Conservation (phyloP, 1,140 invertebrate genomes). For the Drosophila pseudoobscura region DNA sequence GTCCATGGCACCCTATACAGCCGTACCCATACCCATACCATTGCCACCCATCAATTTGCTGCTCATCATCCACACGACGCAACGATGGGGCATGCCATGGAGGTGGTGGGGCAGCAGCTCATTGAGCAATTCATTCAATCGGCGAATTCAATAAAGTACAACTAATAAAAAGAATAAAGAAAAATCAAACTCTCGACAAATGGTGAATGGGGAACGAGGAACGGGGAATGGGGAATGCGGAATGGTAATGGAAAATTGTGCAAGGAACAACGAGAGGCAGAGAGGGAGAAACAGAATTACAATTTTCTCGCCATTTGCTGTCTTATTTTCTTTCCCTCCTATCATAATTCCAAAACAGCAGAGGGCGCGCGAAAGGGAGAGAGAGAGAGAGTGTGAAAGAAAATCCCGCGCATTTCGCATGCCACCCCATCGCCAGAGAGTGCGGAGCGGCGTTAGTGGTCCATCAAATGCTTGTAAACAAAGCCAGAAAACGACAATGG, state of each 20-base stretch:
- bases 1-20: too few relatives aligned
- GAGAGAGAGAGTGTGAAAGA: slow-evolving; percentile 15
- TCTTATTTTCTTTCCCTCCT: slow-evolving; percentile 23
- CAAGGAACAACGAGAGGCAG: too few relatives aligned
- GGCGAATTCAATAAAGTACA: slow-evolving; percentile 79
- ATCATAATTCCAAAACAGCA: slow-evolving; percentile 57
- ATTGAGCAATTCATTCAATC: slow-evolving; percentile 79
- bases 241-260: slow-evolving; percentile 22
- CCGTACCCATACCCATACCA: slow-evolving; percentile 1
- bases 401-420: slow-evolving; percentile 63
- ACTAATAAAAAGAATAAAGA: slow-evolving; percentile 76
- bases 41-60: slow-evolving; percentile 36
- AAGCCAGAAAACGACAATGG: slow-evolving; percentile 69
- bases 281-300: slow-evolving; percentile 54
- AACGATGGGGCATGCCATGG: not conserved
- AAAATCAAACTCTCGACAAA: slow-evolving; percentile 42
- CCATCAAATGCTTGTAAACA: slow-evolving; percentile 80
- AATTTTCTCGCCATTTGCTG: slow-evolving; percentile 73
- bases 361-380: slow-evolving; percentile 2
- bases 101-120: slow-evolving; percentile 41
- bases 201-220: slow-evolving; percentile 39
- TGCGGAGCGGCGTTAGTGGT: slow-evolving; percentile 66
- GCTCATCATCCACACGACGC: slow-evolving; percentile 41
- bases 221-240: slow-evolving; percentile 3
- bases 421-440: slow-evolving; percentile 19